These are phyloP conservation scores for Porites divaricata DNA, from an alignment of 92 coral and sea anemone species.

Conservation along the genomic window DNA sequence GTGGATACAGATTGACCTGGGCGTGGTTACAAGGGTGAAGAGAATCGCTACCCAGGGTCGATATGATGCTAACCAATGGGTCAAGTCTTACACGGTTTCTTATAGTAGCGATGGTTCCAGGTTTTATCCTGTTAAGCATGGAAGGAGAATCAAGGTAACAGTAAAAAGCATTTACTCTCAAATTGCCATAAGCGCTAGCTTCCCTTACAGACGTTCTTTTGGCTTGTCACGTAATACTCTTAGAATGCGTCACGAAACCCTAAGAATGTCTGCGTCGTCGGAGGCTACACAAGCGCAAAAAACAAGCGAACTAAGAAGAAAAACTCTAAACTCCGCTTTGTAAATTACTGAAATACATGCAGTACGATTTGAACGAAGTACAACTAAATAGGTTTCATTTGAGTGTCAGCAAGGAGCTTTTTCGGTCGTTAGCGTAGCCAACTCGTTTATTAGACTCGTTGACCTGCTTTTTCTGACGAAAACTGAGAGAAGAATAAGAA, in stretches of 20 bases:
- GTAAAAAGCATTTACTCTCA: not conserved
- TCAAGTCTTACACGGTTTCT: conserved; percentile 69
- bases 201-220: not conserved
- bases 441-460: too few species aligned
- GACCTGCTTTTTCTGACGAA: too few species aligned
- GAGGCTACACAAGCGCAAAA: too few species aligned
- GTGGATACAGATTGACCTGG: conserved; percentile 76
- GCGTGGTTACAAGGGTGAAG: conserved; percentile 57
- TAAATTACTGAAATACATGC: not conserved
- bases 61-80: conserved; percentile 69
- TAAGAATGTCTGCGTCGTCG: too few species aligned
- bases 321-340: not conserved
- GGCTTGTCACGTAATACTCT: not conserved
- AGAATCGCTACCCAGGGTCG: conserved; percentile 84
- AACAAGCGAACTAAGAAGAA: too few species aligned
- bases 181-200: too few species aligned
- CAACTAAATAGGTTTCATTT: not conserved
- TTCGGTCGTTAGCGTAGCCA: too few species aligned
- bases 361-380: not conserved
- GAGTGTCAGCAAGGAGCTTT: not conserved
- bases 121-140: conserved; percentile 52
- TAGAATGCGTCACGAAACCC: too few species aligned
- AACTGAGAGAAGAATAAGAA: too few species aligned
- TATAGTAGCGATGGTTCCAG: conserved; percentile 54
- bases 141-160: conserved; percentile 60